Conservation (phyloP, 53 echinoderm and acorn worm species). For the Mesocentrotus franciscanus region DNA sequence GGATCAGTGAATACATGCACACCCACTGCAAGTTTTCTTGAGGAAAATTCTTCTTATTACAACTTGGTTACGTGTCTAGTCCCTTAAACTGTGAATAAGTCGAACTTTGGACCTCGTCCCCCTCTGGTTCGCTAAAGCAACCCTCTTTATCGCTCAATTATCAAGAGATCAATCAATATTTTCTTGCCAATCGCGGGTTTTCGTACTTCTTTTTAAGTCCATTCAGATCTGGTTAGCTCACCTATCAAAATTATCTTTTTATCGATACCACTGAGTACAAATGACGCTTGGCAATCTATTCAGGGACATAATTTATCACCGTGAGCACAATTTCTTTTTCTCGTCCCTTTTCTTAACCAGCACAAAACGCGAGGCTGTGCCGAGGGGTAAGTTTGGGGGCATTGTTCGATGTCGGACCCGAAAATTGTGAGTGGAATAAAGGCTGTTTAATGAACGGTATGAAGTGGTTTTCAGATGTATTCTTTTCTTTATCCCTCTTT, state of each 20-base stretch:
- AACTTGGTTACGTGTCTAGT: constrained; percentile 10
- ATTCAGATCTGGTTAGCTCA: constrained; percentile 61
- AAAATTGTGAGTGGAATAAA: constrained; percentile 60
- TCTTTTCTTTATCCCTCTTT: constrained; percentile 37
- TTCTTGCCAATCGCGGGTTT: constrained; percentile 51
- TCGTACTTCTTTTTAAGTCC: constrained; percentile 39
- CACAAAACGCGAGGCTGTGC: constrained; percentile 36
- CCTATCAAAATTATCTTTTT: constrained; percentile 68
- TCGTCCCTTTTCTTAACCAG: background rate
- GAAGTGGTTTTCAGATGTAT: constrained; percentile 36
- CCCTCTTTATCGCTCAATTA: constrained; percentile 63
- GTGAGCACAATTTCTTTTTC: constrained; percentile 13
- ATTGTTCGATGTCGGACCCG: constrained; percentile 52
- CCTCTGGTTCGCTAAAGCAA: background rate
- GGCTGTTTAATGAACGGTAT: constrained; percentile 65
- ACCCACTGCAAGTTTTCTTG: background rate
- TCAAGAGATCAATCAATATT: constrained; percentile 66
- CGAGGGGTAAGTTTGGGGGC: constrained; percentile 47
- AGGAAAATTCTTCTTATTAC: background rate
- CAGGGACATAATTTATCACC: constrained; percentile 60
- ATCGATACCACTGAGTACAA: constrained; percentile 45
- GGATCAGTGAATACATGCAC: background rate
- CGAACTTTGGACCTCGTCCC: constrained; percentile 48
- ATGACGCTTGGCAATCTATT: constrained; percentile 55
- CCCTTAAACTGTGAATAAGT: background rate